Evolutionary conservation across 2,797 vertebrate genomes (phyloP).

Genomic region (Dermochelys coriacea): DNA sequence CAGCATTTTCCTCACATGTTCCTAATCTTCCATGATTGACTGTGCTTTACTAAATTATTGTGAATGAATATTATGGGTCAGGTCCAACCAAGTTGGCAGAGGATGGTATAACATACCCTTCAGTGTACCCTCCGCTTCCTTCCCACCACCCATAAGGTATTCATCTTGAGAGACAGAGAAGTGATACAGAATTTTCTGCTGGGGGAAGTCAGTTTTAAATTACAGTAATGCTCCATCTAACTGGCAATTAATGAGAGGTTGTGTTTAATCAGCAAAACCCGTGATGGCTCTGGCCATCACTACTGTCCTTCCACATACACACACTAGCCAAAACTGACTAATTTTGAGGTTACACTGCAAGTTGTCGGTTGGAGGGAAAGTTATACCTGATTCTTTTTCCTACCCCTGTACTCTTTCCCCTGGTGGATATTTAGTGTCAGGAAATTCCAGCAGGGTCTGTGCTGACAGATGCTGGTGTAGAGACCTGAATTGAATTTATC

Average conservation of each 20-base stretch:
- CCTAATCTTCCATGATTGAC: slow-evolving; percentile 3
- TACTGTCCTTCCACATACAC: neutral
- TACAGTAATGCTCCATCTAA: neutral
- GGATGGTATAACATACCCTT: neutral
- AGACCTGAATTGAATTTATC: slow-evolving; percentile 5
- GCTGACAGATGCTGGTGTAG: neutral
- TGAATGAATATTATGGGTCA: neutral
- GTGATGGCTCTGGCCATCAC: neutral
- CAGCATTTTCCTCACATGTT: slow-evolving; percentile 27
- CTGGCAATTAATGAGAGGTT: neutral
- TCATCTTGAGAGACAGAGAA: neutral
- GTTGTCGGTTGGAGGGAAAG: neutral
- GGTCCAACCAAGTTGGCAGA: neutral
- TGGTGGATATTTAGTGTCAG: neutral
- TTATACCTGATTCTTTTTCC: neutral
- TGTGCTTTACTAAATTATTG: neutral
- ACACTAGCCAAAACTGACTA: neutral
- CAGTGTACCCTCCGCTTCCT: neutral
- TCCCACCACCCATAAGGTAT: neutral
- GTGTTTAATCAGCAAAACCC: neutral
- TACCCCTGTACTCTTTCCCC: neutral
- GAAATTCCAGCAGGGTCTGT: neutral
- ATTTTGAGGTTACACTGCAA: neutral
- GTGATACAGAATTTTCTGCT: neutral
- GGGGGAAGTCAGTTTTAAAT: neutral